Evolutionary conservation across 2,888 invertebrate genomes (phyloP).

Genomic region (Hoplodrina blanda): DNA sequence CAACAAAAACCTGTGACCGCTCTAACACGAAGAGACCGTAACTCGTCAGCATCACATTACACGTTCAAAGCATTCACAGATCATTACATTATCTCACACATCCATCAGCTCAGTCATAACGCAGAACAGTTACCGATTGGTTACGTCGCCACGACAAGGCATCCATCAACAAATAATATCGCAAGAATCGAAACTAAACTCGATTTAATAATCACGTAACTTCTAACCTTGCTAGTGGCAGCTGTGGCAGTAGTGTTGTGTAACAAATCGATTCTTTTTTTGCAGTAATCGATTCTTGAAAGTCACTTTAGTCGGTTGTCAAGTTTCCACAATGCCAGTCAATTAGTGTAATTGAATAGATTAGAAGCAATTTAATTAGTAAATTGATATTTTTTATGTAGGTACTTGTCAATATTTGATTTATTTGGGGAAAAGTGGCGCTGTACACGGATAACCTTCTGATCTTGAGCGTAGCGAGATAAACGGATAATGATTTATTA

Average conservation of each 20-base stretch:
- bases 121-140: conserved; percentile 68
- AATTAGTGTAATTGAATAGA: conserved; percentile 60
- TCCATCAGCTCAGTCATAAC: conserved; percentile 61
- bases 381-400: conserved; percentile 26
- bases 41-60: conserved; percentile 37
- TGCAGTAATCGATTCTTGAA: conserved; percentile 52
- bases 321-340: conserved; percentile 43
- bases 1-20: conserved; percentile 27
- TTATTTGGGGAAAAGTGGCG: conserved; percentile 47
- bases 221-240: conserved; percentile 73
- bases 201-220: conserved; percentile 76
- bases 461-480: conserved; percentile 47
- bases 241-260: conserved; percentile 60
- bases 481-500: conserved; percentile 58
- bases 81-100: conserved; percentile 60
- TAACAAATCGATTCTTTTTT: conserved; percentile 63
- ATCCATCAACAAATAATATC: conserved; percentile 69
- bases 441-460: conserved; percentile 59
- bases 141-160: conserved; percentile 64
- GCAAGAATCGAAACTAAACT: conserved; percentile 70
- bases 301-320: conserved; percentile 25
- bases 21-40: conserved; percentile 21
- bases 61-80: conserved; percentile 43
- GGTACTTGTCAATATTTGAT: conserved; percentile 49
- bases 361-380: conserved; percentile 50